Conservation (phyloP, 2,113 vertebrate genomes). For the Eleginops maclovinus region DNA sequence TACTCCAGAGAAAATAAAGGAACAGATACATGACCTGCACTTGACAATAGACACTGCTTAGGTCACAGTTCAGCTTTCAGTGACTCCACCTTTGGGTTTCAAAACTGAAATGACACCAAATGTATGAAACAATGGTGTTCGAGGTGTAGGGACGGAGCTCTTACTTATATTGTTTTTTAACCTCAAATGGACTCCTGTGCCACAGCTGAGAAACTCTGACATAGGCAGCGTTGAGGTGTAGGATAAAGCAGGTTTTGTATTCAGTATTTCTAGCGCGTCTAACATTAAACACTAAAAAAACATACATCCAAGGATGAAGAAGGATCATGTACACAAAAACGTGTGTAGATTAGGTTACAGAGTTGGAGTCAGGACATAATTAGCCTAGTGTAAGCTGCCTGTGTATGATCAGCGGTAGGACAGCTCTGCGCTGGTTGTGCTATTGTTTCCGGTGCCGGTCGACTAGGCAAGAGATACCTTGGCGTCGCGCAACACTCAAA, state of each 20-base stretch:
- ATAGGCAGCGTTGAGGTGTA: neutral
- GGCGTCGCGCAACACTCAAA: too few species aligned
- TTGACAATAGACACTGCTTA: neutral
- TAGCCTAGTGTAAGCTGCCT: neutral
- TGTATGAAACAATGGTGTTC: neutral
- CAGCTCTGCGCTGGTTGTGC: too few species aligned
- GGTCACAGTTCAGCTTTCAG: neutral
- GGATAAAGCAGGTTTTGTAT: conserved; percentile 2
- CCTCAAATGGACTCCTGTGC: neutral
- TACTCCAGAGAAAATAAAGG: neutral
- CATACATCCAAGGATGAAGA: too few species aligned
- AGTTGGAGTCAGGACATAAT: neutral
- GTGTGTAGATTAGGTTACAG: neutral
- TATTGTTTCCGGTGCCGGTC: too few species aligned
- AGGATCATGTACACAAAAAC: too few species aligned
- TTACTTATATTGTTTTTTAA: neutral
- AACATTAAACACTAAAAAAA: too few species aligned
- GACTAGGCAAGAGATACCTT: too few species aligned
- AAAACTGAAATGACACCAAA: neutral
- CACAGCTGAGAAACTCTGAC: neutral
- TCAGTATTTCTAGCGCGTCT: too few species aligned
- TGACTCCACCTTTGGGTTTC: neutral
- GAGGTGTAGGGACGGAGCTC: neutral
- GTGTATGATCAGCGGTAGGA: too few species aligned
- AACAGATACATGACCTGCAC: neutral